phyloP scores from a whole-genome alignment of 1,140 invertebrate genomes.

The Drosophila nikananu region DNA sequence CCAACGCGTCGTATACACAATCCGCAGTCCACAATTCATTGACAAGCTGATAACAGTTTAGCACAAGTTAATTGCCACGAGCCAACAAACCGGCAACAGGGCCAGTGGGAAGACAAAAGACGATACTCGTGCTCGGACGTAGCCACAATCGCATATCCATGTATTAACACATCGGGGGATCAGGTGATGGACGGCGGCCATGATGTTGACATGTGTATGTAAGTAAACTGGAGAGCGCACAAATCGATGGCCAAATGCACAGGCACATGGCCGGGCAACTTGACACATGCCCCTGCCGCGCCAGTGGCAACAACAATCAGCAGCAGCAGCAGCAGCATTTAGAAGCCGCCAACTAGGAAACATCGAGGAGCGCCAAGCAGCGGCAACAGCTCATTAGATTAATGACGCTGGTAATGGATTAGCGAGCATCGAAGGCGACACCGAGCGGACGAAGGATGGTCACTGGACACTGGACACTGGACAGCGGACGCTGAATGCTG shows the following conservation, averaged over 20 bases:
- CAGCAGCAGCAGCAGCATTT: conserved; percentile 5
- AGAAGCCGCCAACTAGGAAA: conserved; percentile 25
- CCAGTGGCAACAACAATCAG: conserved; percentile 36
- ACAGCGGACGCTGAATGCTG: neutral
- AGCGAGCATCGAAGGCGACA: conserved; percentile 66
- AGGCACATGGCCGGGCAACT: conserved; percentile 30
- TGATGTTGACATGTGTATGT: conserved; percentile 69
- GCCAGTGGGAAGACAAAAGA: conserved; percentile 19
- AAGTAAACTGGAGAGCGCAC: conserved; percentile 57
- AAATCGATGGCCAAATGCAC: conserved; percentile 30
- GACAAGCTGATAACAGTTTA: conserved; percentile 49
- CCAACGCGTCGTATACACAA: conserved; percentile 45
- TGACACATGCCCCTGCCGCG: conserved; percentile 53
- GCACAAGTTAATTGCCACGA: conserved; percentile 54
- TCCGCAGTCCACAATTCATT: conserved; percentile 35
- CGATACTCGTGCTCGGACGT: neutral
- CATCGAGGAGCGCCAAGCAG: conserved; percentile 15
- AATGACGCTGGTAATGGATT: conserved; percentile 83
- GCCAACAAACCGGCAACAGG: conserved; percentile 38
- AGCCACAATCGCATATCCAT: conserved; percentile 50
- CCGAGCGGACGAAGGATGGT: conserved; percentile 23
- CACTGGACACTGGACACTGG: neutral
- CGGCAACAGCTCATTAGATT: conserved; percentile 79
- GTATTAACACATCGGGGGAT: conserved; percentile 69
- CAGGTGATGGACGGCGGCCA: conserved; percentile 69